Base-by-base conservation (phyloP, 2,113 vertebrate genomes). In the Amblyopsis rosae region DNA sequence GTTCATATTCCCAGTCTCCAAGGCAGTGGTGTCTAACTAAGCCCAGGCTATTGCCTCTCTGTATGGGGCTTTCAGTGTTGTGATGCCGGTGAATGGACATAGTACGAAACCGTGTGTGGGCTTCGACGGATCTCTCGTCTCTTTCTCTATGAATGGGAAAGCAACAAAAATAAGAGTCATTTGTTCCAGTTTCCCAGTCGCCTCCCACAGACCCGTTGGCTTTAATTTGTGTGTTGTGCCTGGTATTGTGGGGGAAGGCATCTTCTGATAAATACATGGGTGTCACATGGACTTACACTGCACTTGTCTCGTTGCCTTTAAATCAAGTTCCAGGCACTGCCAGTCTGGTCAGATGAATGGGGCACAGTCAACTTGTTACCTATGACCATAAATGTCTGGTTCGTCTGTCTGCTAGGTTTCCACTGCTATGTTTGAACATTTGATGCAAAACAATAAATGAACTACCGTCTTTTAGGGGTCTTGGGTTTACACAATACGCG, bases 151-250 rank as follows among this genome's bases (percentile, higher is more conserved):
- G 75, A 84, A 81, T 82, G 70, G 75, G 64, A 83, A 67, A 33
- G 50, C 65, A 70, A 65, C 62, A 17, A 75, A 73, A 74, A 80
- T 80, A 71, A 69, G 80, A 83, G 72, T 61, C 64, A 58, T 63
- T 72, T 48, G 57, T 69, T 76, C 63, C 72, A 67, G 11, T 59
- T 79, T 73, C 66, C 65, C 49, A 58, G 65, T 48, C 1, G 9
- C 59, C 32, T 72, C 75, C 65, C 46, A 26, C 62, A 61, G 70
- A 83, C 67, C 83, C 85, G 77, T 89, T 87, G 84, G 67, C 87
- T 92, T 83, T 80, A 73, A 90, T 90, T 89, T 88, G 57, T 76
- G 71, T 74, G 13, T 82, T 62, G 73, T 19, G 57, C 65, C 32
- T 73, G 56, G 79, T 55, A 49, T 83, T 84, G 58, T 59, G 16